Base-by-base conservation (phyloP, 1,140 invertebrate species). In the Samia ricini region DNA sequence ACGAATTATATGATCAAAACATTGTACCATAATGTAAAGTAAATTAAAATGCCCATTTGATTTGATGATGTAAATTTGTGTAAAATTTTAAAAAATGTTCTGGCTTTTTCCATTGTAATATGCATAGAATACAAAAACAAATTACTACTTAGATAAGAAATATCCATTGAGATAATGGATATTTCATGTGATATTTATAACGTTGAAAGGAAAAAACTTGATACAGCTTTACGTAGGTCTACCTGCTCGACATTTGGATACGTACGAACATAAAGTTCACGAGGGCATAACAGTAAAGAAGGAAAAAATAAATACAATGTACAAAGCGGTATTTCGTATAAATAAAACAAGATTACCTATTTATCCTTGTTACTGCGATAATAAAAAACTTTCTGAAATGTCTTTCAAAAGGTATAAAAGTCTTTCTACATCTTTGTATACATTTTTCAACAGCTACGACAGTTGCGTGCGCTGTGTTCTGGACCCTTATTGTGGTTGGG, bases 401-500 rank as follows among this genome's bases (percentile, higher is more conserved):
- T 59, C 42, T 50, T 59, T 59, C 57, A 59, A 59, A 59, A 50
- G 57, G 57, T 20, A 57, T 57, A 59, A 59, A 59, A n/a, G 57
- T 59, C 20, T 59, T 59, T 18, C 21, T 50, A 49, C 57, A 50
- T 24, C 22, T 49, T 24, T 20, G 57, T 15, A 19, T 59, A 57
- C 22, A 59, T 56, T 66, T 63, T 48, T 42, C 7, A 69, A 68
- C 50, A 91, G 94, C 55, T 95, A 96, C 77, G 95, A 96, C 79
- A 95, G 94, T 74, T 96, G 95, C 73, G 91, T 96, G 22, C 92
- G 95, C 51, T 96, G 95, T 79, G 94, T 95, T 4, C 92, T 94
- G 63, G 95, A 96, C 89, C 95, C 95, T 0, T 96, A 96, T 76
- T 96, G 95, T 70, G 95, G 95, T 20, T 96, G 95, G 95, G 95